A percentile compares a stretch with the other conserved stretches of the same genome.
These are phyloP conservation scores for Caretta caretta DNA, from an alignment of 2,113 vertebrate genomes.

Conservation along the genomic window DNA sequence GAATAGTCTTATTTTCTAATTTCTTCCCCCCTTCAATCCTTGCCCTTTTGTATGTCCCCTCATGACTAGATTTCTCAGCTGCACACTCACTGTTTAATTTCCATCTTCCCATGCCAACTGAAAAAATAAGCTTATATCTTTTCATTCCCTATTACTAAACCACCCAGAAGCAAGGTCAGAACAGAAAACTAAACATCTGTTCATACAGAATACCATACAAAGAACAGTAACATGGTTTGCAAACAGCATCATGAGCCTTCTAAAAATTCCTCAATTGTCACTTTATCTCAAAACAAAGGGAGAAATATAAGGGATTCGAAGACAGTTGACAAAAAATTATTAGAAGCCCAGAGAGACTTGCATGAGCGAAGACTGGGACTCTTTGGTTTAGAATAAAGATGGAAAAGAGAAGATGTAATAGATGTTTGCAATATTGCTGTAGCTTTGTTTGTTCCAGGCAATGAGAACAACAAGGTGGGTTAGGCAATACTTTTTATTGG, in stretches of 20 bases:
- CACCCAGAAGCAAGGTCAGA: slow-evolving; percentile 60
- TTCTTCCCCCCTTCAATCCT: neutral
- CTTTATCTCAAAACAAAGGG: neutral
- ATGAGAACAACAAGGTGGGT: neutral
- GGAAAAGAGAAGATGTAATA: neutral
- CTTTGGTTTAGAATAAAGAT: neutral
- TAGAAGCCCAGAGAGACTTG: neutral
- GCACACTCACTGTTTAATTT: neutral
- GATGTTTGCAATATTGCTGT: neutral
- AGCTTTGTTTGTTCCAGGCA: neutral
- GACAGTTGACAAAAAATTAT: neutral
- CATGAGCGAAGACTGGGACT: neutral
- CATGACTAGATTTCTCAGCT: neutral
- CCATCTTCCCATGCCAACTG: slow-evolving; percentile 9
- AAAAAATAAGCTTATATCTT: slow-evolving; percentile 43
- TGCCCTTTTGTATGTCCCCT: neutral
- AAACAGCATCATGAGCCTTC: neutral
- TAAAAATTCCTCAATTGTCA: neutral
- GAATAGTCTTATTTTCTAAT: neutral
- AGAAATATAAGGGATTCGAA: neutral
- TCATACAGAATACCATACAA: neutral
- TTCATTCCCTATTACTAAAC: slow-evolving; percentile 29
- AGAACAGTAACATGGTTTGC: neutral
- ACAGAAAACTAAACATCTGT: slow-evolving; percentile 25
- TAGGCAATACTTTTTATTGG: neutral